Evolutionary conservation across 1,140 invertebrate species (phyloP).

Genomic region (Pachypeltis micranthus): DNA sequence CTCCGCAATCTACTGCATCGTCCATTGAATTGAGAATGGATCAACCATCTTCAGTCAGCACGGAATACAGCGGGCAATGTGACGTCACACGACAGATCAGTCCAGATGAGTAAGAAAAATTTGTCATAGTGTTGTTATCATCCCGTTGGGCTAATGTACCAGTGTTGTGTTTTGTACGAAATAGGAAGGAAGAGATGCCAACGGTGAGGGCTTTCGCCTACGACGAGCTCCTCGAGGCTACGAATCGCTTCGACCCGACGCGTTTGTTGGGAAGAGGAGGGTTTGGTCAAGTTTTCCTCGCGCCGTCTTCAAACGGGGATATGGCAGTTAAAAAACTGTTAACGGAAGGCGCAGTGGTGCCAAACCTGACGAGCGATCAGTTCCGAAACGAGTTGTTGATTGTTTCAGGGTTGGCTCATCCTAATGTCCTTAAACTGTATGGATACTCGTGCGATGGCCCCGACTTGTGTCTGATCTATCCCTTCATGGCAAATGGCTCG

Average conservation of each 20-base stretch:
- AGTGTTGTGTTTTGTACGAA: background rate
- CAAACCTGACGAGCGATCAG: conserved; percentile 14
- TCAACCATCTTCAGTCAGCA: too few relatives aligned
- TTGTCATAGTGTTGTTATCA: too few relatives aligned
- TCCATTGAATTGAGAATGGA: too few relatives aligned
- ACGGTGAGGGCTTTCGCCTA: background rate
- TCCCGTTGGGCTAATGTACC: too few relatives aligned
- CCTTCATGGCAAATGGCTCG: conserved; percentile 56
- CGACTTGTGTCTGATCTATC: conserved; percentile 51
- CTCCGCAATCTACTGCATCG: background rate
- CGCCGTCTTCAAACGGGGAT: conserved; percentile 32
- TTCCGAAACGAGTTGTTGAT: conserved; percentile 26
- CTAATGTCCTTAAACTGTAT: conserved; percentile 51
- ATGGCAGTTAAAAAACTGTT: conserved; percentile 51
- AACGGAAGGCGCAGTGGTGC: conserved; percentile 39
- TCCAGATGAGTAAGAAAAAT: background rate
- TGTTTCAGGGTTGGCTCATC: conserved; percentile 46
- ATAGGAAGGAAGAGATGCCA: background rate
- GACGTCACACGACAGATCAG: background rate
- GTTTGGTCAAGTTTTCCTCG: conserved; percentile 56
- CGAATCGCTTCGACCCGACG: conserved; percentile 32
- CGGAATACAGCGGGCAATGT: background rate
- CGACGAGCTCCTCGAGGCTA: conserved; percentile 18
- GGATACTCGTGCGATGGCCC: conserved; percentile 52
- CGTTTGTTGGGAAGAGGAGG: conserved; percentile 53